Base-by-base conservation (phyloP, 2,888 invertebrate species). In the Cheilosia variabilis region DNA sequence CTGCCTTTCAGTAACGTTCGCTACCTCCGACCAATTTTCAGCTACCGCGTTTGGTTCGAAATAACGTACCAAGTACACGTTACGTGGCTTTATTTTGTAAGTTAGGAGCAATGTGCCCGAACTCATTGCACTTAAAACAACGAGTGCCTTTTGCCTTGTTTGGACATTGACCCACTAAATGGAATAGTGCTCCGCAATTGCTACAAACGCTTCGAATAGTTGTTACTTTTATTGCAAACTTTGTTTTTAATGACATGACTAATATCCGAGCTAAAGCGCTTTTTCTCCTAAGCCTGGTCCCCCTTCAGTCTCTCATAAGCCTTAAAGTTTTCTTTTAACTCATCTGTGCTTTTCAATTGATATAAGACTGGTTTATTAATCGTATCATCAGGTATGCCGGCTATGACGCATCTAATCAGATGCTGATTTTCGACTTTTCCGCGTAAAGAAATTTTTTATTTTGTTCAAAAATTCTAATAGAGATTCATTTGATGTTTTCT, bases 101-200 rank as follows among this genome's bases (percentile, higher is more conserved):
- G 13, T 72, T 72, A 34, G 66, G 17, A 1, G 60, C 41, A 3
- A 73, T 79, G 17, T 73, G 72, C 13, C 66, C 66, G 50, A 72
- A 79, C 9, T 65, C 50, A 31, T 57, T 65, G 58, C 79, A 66
- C 6, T 52, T 55, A 19, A 79, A 79, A 37, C 78, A 79, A 0
- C 77, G 22, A 0, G 52, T 4, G 2, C 68, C 68, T 60, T 77
- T 68, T 0, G 47, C n/a, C 10, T 60, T 58, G n/a, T 69, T 19
- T 15, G 58, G 68, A 10, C 77, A 53, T 31, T 31, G 17, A 6
- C 57, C 10, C 1, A n/a, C 24, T 13, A 45, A 4, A 6, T 62
- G 43, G 0, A 45, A 45, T 7, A 62, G 13, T 24, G 43, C 43
- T 13, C 60, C 45, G n/a, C 43, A 62, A 45, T 62, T 62, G 10